Base-by-base conservation (phyloP, 2,888 invertebrate species). In the Callinectes sapidus region DNA sequence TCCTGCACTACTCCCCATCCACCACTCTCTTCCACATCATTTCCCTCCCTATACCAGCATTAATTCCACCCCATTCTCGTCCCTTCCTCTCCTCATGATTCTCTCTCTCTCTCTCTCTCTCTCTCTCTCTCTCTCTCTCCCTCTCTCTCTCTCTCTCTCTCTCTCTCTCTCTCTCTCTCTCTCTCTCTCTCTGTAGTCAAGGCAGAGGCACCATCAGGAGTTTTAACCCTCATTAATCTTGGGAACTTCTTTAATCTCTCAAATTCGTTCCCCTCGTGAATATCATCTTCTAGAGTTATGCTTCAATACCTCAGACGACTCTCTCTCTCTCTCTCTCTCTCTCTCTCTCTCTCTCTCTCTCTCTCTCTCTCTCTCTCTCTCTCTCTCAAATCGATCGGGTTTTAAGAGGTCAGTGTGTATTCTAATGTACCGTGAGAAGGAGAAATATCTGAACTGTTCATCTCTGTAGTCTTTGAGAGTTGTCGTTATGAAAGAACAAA, bases 121-220 rank as follows among this genome's bases (percentile, higher is more conserved):
- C 81, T 81, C 81, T 81, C 81, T 81, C 81, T 81, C 81, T 81
- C 81, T 81, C 81, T 81, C 86, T 86, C 86, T 86, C 86, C 39
- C 86, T 86, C 86, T 86, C 86, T 86, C 86, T 87, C 87, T 87
- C 87, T 87, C 87, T 35, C 87, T 32, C 39, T 39, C 35, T 87
- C 87, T 39, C 87, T 87, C 61, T 61, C 61, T 61, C 61, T 61
- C 61, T 61, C 61, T 61, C 61, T 61, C 61, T 61, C 61, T 61
- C 61, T 61, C 23, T 23, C 61, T 61, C 61, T 61, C 18, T 23
- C 2, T 61, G 1, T 61, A 23, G 23, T 61, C 23, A 61, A 23
- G 28, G 10, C 71, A 77, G 0, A 23, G 28, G 28, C 71, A 28
- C 28, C 28, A 28, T 2, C n/a, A 77, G 71, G 28, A 77, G 71